Base-by-base conservation (phyloP, 37 sponge, comb jelly and placozoan genomes). In the Haliclona indistincta region DNA sequence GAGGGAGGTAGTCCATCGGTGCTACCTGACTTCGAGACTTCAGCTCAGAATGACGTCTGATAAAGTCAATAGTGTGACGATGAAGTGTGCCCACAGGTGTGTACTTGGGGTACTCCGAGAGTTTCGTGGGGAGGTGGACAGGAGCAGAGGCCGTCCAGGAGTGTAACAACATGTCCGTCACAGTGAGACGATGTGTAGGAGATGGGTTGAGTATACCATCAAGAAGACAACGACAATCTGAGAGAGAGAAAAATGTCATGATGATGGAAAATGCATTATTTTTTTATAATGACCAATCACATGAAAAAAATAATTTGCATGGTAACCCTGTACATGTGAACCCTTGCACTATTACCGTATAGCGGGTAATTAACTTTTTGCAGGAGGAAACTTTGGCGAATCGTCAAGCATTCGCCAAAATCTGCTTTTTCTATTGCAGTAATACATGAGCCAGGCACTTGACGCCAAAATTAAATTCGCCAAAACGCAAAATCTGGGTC, bases 71-170 rank as follows among this genome's bases (percentile, higher is more conserved):
- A n/a, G n/a, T 70, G 13, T 44, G 52, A 28, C 32, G 28, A 3
- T 76, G 76, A 39, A 68, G 56, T 40, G 79, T 73, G 49, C 78
- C 76, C 37, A 81, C 82, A 4, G 44, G 15, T 30, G 77, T 81
- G 77, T 81, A 87, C 56, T 87, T 87, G 0, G 75, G 47, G 0
- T 19, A 49, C 7, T 51, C 3, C 3, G 62, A 63, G 19, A 58
- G 63, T 34, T 69, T 58, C 26, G 36, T 37, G 25, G 83, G 78
- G n/a, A 43, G 39, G 4, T 38, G 62, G 39, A 68, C 65, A 10
- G 81, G 58, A 6, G 61, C 64, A 28, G 30, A 26, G 1, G 32
- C 40, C 11, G 79, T 43, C 89, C 89, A 88, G 0, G 17, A 63
- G 19, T 65, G 72, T 0, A 39, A 6, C 1, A 63, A 55, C 19